Evolutionary conservation across 2,113 vertebrate species (phyloP).

Genomic region (Suncus etruscus): DNA sequence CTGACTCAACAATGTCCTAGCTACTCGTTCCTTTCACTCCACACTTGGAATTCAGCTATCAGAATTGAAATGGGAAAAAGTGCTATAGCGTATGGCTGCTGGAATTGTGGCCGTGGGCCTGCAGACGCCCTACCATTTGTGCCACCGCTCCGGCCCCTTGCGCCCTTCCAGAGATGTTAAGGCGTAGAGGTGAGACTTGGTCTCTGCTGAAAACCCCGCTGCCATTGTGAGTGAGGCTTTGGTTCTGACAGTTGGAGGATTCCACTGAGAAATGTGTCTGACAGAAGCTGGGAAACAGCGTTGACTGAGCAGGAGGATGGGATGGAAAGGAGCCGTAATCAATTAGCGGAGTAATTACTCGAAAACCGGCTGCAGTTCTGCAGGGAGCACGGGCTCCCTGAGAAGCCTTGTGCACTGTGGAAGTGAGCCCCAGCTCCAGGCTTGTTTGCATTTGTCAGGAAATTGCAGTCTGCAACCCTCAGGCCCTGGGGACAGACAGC

Average conservation of each 20-base stretch:
- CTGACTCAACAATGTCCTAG: background rate
- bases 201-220: background rate
- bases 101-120: background rate
- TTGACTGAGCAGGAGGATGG: background rate
- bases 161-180: background rate
- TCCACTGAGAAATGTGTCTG: background rate
- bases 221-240: background rate
- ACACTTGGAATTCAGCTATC: background rate
- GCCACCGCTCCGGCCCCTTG: no score
- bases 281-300: background rate
- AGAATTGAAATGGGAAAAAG: background rate
- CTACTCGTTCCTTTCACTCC: background rate
- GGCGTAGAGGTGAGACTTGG: background rate
- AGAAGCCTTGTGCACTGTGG: accelerated
- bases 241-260: background rate
- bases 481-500: background rate
- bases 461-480: accelerated
- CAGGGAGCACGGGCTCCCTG: background rate
- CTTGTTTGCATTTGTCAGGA: background rate
- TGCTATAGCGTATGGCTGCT: background rate
- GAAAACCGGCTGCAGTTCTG: background rate
- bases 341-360: background rate
- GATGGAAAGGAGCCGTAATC: constrained; percentile 5
- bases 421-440: background rate
- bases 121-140: no score